Conservation (phyloP, 2,797 vertebrate species). For the Sebastes jordani region DNA sequence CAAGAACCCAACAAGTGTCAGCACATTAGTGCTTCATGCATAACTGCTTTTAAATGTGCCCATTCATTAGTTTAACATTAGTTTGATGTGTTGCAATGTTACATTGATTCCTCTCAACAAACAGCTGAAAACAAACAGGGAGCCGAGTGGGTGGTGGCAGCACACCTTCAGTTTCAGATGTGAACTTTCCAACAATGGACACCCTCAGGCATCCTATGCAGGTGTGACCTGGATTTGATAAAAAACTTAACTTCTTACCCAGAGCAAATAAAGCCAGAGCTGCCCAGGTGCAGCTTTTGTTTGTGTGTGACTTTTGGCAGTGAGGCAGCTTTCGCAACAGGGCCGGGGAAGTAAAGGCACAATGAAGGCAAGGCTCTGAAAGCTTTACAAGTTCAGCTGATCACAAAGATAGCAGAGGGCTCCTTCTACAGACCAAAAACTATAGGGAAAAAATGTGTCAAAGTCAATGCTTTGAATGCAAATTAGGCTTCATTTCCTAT, state of each 20-base stretch:
- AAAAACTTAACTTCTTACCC: slow-evolving; percentile 77
- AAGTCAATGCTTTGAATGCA: background rate
- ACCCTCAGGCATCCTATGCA: slow-evolving; percentile 79
- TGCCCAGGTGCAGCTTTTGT: slow-evolving; percentile 87
- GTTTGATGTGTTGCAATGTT: slow-evolving; percentile 4
- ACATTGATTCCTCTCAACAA: slow-evolving; percentile 41
- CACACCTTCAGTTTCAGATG: slow-evolving; percentile 78
- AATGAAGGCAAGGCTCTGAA: slow-evolving; percentile 45
- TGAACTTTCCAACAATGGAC: slow-evolving; percentile 78
- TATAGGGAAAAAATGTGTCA: background rate
- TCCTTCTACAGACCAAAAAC: slow-evolving; percentile 22
- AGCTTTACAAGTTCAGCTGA: slow-evolving; percentile 51
- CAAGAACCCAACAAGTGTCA: background rate
- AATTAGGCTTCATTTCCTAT: accelerated
- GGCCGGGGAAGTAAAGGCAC: slow-evolving; percentile 37
- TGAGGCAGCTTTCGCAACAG: slow-evolving; percentile 70
- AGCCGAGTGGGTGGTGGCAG: slow-evolving; percentile 60
- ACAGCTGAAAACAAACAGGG: slow-evolving; percentile 53
- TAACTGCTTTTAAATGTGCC: background rate
- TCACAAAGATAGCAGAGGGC: slow-evolving; percentile 29
- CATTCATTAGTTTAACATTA: background rate
- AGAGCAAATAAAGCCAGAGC: slow-evolving; percentile 81
- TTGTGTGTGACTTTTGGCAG: slow-evolving; percentile 83
- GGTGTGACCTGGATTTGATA: slow-evolving; percentile 87
- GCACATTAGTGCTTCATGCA: background rate